A percentile compares a stretch with the other conserved stretches of the same genome.
Evolutionary conservation across 2,797 vertebrate genomes (phyloP).

Genomic region (Allenopithecus nigroviridis): DNA sequence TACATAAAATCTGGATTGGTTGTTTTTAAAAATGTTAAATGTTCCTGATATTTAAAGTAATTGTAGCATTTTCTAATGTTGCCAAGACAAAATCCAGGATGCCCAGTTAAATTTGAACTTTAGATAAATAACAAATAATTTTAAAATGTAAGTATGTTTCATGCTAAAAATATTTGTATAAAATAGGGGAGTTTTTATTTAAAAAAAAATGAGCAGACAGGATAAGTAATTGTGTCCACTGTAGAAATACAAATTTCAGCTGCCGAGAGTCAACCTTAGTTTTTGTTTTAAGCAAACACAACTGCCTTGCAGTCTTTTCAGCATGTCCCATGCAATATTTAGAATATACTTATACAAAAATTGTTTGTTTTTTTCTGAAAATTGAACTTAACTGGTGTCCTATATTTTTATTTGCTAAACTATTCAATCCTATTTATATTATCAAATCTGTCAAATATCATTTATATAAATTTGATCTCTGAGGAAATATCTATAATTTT

Average conservation of each 20-base stretch:
- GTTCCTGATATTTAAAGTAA: neutral
- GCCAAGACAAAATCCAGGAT: neutral
- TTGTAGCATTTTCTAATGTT: neutral
- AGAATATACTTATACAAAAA: neutral
- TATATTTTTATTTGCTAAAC: slow-evolving; percentile 23
- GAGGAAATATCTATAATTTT: neutral
- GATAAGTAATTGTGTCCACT: slow-evolving; percentile 67
- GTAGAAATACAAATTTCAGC: slow-evolving; percentile 37
- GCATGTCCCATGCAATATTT: neutral
- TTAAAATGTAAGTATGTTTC: neutral
- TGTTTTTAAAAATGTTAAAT: neutral
- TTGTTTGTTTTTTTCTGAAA: neutral
- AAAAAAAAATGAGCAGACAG: slow-evolving; percentile 62
- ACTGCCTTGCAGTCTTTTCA: neutral
- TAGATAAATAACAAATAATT: neutral
- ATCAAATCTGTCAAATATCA: neutral
- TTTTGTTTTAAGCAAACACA: neutral
- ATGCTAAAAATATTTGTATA: slow-evolving; percentile 48
- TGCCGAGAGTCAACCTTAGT: slow-evolving; percentile 36
- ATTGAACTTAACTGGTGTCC: neutral
- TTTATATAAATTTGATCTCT: slow-evolving; percentile 23
- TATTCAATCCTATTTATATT: neutral
- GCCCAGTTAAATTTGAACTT: neutral
- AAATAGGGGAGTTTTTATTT: slow-evolving; percentile 67
- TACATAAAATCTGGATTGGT: neutral